Evolutionary conservation across 2,888 invertebrate genomes (phyloP).

Genomic region (Drosophila basisetae): DNA sequence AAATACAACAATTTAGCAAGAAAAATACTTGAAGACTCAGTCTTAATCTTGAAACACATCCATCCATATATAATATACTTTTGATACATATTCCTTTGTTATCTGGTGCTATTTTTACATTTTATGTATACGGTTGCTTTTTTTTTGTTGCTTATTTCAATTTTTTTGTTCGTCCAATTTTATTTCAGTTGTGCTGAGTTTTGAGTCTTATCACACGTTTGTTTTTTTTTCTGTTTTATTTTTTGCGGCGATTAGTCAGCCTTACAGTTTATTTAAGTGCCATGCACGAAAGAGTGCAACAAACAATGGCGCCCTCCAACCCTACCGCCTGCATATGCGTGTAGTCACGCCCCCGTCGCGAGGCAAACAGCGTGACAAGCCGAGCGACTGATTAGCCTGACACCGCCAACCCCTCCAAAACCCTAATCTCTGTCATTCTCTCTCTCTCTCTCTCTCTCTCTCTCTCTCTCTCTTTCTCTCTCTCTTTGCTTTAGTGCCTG

Average conservation of each 20-base stretch:
- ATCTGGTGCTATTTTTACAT: slow-evolving; percentile 9
- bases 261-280: slow-evolving; percentile 35
- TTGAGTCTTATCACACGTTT: slow-evolving; percentile 24
- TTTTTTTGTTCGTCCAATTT: slow-evolving; percentile 3
- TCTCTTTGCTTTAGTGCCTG: slow-evolving; percentile 1
- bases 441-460: background rate
- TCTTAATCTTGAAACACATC: slow-evolving; percentile 10
- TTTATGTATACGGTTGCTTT: background rate
- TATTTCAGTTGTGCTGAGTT: slow-evolving; percentile 10
- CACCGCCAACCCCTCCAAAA: background rate
- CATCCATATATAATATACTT: background rate
- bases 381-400: slow-evolving; percentile 57
- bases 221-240: background rate
- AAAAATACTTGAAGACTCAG: slow-evolving; percentile 3
- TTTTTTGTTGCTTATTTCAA: background rate
- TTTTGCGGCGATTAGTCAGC: slow-evolving; percentile 39
- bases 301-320: background rate
- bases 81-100: slow-evolving; percentile 5
- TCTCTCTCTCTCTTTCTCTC: background rate
- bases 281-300: slow-evolving; percentile 40
- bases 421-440: background rate
- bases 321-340: background rate
- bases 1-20: background rate
- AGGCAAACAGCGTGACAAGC: slow-evolving; percentile 35
- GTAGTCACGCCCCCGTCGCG: background rate